phyloP scores from a whole-genome alignment of 2,113 vertebrate genomes.

The Aphelocoma coerulescens region DNA sequence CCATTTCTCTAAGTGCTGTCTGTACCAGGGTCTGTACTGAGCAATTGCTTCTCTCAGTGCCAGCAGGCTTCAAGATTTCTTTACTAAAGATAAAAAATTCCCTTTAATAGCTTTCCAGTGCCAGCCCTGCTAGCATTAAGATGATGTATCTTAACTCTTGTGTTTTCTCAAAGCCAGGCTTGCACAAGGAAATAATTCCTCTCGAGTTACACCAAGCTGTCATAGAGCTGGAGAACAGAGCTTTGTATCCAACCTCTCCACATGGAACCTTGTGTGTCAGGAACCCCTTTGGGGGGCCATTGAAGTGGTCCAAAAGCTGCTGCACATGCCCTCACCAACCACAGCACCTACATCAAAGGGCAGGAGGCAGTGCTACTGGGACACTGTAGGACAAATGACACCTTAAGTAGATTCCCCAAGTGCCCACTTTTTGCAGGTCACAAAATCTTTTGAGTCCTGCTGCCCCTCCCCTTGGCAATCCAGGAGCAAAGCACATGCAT shows the following conservation, averaged over 20 bases:
- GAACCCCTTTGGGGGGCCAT: not conserved
- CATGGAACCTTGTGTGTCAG: rapidly evolving
- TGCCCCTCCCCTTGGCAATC: not conserved
- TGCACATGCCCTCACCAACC: not conserved
- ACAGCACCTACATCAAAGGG: rapidly evolving
- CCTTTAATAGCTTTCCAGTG: constrained; percentile 35
- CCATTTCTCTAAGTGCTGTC: not conserved
- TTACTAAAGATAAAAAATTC: constrained; percentile 36
- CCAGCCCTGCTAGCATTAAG: constrained; percentile 25
- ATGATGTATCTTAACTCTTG: constrained; percentile 39
- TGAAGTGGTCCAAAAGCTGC: not conserved
- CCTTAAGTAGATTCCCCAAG: not conserved
- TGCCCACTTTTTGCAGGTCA: not conserved
- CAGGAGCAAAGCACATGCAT: not conserved
- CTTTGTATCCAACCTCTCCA: not conserved
- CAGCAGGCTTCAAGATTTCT: constrained; percentile 38
- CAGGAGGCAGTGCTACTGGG: not conserved
- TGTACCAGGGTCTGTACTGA: not conserved
- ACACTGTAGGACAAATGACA: rapidly evolving
- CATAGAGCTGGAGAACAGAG: not conserved
- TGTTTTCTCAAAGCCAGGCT: not conserved
- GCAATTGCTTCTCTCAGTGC: not conserved
- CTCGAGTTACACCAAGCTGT: not conserved
- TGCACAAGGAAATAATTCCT: not conserved
- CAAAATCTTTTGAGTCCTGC: not conserved